phyloP scores from a whole-genome alignment of 2,888 invertebrate genomes.

The Baronia brevicornis region DNA sequence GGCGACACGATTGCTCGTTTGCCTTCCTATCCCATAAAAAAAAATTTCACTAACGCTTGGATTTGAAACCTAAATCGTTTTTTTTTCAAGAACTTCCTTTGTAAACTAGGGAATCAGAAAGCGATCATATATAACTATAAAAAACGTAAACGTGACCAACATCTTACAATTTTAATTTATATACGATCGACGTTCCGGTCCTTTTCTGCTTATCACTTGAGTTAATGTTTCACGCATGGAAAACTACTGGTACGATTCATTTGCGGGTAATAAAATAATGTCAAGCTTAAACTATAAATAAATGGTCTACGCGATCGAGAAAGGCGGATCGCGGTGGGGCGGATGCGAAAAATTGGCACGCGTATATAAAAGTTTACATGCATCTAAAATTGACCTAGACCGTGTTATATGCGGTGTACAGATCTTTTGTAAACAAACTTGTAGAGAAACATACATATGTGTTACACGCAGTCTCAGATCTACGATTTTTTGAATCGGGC shows the following conservation, averaged over 20 bases:
- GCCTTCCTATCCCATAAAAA: no score
- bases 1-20: no score
- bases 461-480: no score
- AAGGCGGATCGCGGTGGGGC: constrained; percentile 28
- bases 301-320: constrained; percentile 26
- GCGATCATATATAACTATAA: no score
- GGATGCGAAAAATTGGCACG: constrained; percentile 53
- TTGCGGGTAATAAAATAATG: constrained; percentile 55
- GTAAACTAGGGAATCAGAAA: no score
- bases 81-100: no score
- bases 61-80: no score
- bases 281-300: constrained; percentile 61
- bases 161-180: constrained; percentile 5
- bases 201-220: constrained; percentile 47
- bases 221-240: constrained; percentile 67
- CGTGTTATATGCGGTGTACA: constrained; percentile 26
- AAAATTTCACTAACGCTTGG: no score
- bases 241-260: constrained; percentile 54
- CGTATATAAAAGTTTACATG: constrained; percentile 26
- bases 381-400: constrained; percentile 50
- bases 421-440: constrained; percentile 19
- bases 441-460: neutral
- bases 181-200: constrained; percentile 22
- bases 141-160: constrained; percentile 2
- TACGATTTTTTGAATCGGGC: no score